Base-by-base conservation (phyloP, 2,113 vertebrate species). In the human region DNA sequence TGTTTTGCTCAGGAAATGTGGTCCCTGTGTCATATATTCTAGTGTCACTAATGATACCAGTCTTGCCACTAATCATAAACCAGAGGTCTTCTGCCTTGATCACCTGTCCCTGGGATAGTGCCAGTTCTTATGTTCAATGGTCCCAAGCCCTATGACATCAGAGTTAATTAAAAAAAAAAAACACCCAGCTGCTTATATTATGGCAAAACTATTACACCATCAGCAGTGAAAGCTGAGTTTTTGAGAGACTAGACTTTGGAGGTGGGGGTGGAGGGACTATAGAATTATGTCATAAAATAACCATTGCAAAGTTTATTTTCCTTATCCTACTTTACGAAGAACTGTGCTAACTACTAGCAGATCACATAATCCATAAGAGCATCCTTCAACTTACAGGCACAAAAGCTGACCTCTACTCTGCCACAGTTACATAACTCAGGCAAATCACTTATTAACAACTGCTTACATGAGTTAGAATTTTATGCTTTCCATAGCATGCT, bases 281-380 rank as follows among this genome's bases (percentile, higher is more conserved):
- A 96, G 90, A 96, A 96, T 92, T 78, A 80, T 85, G 73, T 89
- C 73, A 93, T 81, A 92, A 97, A 95, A 92, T 55, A 96, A 68
- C 55, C 57, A 94, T 20, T 38, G 48, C 38, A 6, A 80, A 80
- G 38, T 90, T 95, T 84, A 87, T 87, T 94, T 96, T 80, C 73
- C 86, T 76, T 89, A 93, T 90, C 27, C 79, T 92, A 52, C 9
- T 70, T 95, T 88, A 88, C 75, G 96, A 83, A 89, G 50, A 96
- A 72, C 43, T 64, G 35, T 81, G 64, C 43, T 94, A 90, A 94
- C 9, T 93, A 91, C 66, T 52, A 92, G 30, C 9, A 94, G 61
- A 70, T 20, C 57, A 12, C 79, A 86, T 73, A 83, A 87, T 80
- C 70, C 72, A 96, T 35, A 22, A 96, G 86, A 96, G 64, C 45